Base-by-base conservation (phyloP, 2,113 vertebrate species). In the Amazona guildingii region DNA sequence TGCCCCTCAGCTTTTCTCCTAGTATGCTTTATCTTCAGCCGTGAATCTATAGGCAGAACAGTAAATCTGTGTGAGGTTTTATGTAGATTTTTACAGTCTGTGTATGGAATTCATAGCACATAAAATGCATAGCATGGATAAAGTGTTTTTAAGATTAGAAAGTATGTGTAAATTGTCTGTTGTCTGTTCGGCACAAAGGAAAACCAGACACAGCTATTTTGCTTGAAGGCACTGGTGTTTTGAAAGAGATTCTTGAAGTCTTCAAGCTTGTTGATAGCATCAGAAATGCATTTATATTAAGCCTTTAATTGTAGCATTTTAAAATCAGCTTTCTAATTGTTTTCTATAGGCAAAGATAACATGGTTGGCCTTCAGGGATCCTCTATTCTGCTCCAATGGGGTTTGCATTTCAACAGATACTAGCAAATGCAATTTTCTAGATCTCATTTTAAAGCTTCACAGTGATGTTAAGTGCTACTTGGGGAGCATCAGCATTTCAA, bases 271-370 rank as follows among this genome's bases (percentile, higher is more conserved):
- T 57, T 69, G 80, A 84, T 89, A 83, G 49, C 24, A 85, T 77
- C 87, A 84, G 52, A 84, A 94, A 86, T 57, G 17, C n/a, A 24
- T 91, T 81, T 91, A 28, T 89, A 77, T 80, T 80, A 69, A 95
- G 23, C 48, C 80, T 78, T 72, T 95, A 95, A 92, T 88, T 78
- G 83, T 21, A 80, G 16, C 54, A 41, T 93, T 83, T 96, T 88
- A 54, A 89, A 90, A 72, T 86, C 33, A 61, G 49, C 73, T 86
- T 93, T 92, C 55, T 62, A 72, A 86, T 94, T 88, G 86, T 90
- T 92, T 95, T 61, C 80, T 64, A 3, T 55, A 62, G 83, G n/a
- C 35, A 49, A 54, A 85, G 63, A 85, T 63, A 93, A 67, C 39
- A 21, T 9, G 59, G 52, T 17, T 80, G 61, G 80, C 85, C 48